Conservation (phyloP, 2,113 vertebrate species). For the Ochotona curzoniae region DNA sequence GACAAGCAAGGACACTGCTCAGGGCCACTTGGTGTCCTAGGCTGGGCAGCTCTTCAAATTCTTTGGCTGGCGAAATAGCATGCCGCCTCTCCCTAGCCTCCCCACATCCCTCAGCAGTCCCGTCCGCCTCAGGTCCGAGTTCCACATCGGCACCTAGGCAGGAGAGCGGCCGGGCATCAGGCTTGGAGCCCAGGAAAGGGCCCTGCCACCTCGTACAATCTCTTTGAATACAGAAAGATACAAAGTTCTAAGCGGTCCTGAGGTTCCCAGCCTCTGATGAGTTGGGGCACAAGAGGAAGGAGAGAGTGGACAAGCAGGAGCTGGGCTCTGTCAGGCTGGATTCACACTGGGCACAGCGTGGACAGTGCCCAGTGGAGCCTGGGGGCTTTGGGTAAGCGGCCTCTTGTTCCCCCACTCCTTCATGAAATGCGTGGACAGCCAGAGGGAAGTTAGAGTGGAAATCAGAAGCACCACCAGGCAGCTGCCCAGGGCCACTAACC, state of each 20-base stretch:
- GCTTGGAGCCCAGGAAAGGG: neutral
- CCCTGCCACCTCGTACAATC: neutral
- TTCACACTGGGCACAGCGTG: neutral
- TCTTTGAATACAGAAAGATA: slow-evolving; percentile 27
- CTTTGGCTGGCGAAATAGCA: slow-evolving; percentile 52
- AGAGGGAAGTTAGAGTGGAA: neutral
- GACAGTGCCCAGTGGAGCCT: neutral
- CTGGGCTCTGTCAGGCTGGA: neutral
- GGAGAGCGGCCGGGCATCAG: neutral
- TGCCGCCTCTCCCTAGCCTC: neutral
- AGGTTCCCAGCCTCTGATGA: neutral
- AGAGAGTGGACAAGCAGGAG: neutral
- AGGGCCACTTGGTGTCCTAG: neutral
- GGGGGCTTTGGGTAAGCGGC: no score
- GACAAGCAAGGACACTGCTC: neutral
- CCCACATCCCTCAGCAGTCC: neutral
- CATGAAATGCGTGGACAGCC: neutral
- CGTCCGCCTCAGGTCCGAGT: neutral
- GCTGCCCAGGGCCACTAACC: neutral
- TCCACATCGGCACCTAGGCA: neutral
- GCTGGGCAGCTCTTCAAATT: neutral
- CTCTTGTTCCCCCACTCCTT: no score
- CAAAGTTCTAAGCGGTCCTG: neutral
- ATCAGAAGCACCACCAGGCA: slow-evolving; percentile 21
- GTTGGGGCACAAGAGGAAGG: neutral